Evolutionary conservation across 2,888 invertebrate species (phyloP).

Genomic region (Eremobia ochroleuca): DNA sequence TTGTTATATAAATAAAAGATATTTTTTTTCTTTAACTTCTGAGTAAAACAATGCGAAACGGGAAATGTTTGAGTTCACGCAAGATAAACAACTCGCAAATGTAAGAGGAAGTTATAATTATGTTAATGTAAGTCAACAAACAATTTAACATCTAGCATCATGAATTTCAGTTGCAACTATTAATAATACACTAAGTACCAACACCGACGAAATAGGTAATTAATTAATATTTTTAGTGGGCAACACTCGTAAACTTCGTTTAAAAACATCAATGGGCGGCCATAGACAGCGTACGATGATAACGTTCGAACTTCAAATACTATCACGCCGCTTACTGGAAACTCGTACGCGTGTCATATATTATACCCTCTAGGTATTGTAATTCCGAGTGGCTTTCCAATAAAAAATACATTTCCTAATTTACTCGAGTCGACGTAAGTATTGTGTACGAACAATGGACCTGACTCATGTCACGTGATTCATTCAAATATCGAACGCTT

Average conservation of each 20-base stretch:
- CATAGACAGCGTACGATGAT: conserved; percentile 70
- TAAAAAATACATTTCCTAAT: conserved; percentile 91
- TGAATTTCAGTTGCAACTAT: conserved; percentile 27
- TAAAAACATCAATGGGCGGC: conserved; percentile 63
- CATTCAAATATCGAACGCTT: conserved; percentile 84
- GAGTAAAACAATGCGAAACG: conserved; percentile 84
- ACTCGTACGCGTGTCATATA: conserved; percentile 82
- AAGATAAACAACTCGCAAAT: conserved; percentile 70
- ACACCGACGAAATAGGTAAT: conserved; percentile 34
- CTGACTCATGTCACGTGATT: conserved; percentile 89
- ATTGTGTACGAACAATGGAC: conserved; percentile 87
- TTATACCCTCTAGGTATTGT: conserved; percentile 83
- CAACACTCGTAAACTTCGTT: conserved; percentile 58
- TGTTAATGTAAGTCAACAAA: conserved; percentile 67
- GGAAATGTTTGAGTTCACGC: conserved; percentile 80
- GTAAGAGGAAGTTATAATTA: conserved; percentile 70
- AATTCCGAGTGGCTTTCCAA: conserved; percentile 87
- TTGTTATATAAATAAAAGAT: conserved; percentile 87
- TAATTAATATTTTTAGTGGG: conserved; percentile 58
- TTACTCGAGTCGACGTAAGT: conserved; percentile 83
- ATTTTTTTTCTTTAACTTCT: conserved; percentile 76
- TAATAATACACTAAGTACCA: conserved; percentile 7
- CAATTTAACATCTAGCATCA: conserved; percentile 49
- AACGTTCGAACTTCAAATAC: conserved; percentile 81
- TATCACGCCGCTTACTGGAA: conserved; percentile 85